Evolutionary conservation across 2,113 vertebrate genomes (phyloP).

Genomic region (Perccottus glenii): DNA sequence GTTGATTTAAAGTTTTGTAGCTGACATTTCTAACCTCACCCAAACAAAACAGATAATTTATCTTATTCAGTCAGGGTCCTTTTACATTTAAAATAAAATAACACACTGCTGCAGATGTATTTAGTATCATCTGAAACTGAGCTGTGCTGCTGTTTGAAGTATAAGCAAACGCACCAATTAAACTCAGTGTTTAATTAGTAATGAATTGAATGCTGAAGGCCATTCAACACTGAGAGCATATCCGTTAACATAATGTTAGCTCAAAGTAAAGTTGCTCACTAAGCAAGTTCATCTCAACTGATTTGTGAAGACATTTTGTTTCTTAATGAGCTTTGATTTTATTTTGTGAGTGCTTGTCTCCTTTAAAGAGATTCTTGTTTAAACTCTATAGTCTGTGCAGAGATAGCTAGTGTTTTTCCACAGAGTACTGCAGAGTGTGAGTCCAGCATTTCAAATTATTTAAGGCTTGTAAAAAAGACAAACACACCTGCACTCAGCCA

Average conservation of each 20-base stretch:
- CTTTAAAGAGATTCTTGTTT: not conserved
- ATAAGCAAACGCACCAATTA: not conserved
- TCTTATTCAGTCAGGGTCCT: too few relatives aligned
- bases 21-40: too few relatives aligned
- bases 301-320: not conserved
- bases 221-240: not conserved
- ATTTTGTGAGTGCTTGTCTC: not conserved
- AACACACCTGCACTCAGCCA: constrained; percentile 3
- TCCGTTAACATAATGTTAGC: constrained; percentile 1
- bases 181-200: constrained; percentile 5
- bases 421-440: not conserved
- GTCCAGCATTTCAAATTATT: constrained; percentile 10
- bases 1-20: too few relatives aligned
- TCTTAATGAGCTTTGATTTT: not conserved
- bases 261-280: not conserved
- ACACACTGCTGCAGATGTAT: not conserved
- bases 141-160: not conserved
- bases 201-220: constrained; percentile 10
- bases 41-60: too few relatives aligned
- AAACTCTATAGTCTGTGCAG: not conserved
- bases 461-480: not conserved
- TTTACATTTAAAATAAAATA: too few relatives aligned
- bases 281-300: not conserved
- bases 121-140: not conserved
- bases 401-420: not conserved